Percentiles rank a stretch among this genome's conserved stretches.
phyloP scores from a whole-genome alignment of 2,797 vertebrate genomes.

The Rhabdomys pumilio region DNA sequence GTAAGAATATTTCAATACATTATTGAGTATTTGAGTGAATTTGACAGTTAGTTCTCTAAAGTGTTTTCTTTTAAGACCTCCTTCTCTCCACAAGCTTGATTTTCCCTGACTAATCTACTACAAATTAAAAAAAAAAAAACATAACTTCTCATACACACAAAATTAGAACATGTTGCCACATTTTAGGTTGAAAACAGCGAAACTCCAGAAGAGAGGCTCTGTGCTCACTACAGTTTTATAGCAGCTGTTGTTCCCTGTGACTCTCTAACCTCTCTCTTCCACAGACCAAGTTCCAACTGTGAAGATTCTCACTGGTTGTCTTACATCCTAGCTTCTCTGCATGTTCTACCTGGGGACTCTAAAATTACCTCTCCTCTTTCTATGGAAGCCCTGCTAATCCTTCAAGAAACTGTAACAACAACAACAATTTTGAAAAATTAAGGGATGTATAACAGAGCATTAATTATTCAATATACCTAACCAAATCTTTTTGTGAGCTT shows the following conservation, averaged over 20 bases:
- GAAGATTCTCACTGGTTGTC: neutral
- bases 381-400: neutral
- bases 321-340: neutral
- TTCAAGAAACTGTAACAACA: conserved; percentile 6
- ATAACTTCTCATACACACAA: neutral
- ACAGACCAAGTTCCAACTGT: neutral
- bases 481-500: neutral
- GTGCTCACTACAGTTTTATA: neutral
- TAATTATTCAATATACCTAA: neutral
- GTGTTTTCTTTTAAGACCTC: neutral
- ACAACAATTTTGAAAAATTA: neutral
- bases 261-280: neutral
- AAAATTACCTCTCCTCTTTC: neutral
- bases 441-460: neutral
- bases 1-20: neutral
- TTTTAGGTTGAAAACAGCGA: neutral
- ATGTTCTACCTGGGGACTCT: neutral
- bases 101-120: neutral
- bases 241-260: too few species aligned
- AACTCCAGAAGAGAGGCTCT: neutral
- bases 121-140: neutral
- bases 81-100: neutral
- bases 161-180: neutral
- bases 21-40: conserved; percentile 10
- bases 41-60: neutral